These are phyloP conservation scores for Sceloporus tristichus DNA, from an alignment of 2,113 vertebrate genomes.

Conservation along the genomic window DNA sequence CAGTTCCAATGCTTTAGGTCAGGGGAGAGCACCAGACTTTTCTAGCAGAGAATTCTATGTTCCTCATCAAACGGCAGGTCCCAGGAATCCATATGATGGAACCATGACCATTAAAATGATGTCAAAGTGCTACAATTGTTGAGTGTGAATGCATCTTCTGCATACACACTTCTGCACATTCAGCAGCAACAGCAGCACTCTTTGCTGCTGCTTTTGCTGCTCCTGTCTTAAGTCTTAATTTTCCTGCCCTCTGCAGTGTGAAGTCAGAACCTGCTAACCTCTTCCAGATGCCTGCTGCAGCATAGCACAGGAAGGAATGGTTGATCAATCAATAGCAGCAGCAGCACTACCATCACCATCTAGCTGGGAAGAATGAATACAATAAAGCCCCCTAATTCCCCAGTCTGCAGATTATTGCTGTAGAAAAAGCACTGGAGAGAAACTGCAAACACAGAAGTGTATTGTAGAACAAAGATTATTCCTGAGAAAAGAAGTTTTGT, in stretches of 20 bases:
- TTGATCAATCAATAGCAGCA: too few relatives aligned
- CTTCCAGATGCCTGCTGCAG: not conserved
- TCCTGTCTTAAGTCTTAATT: conserved; percentile 2
- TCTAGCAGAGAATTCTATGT: too few relatives aligned
- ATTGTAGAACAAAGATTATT: not conserved
- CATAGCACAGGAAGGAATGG: not conserved
- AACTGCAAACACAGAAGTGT: not conserved
- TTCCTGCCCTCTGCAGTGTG: not conserved
- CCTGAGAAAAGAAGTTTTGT: not conserved
- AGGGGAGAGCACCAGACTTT: too few relatives aligned
- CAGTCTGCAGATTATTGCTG: not conserved
- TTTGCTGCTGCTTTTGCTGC: not conserved
- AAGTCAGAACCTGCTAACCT: not conserved
- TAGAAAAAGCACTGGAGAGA: not conserved
- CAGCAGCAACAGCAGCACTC: not conserved
- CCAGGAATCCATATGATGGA: too few relatives aligned
- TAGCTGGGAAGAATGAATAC: not conserved
- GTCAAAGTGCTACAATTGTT: too few relatives aligned
- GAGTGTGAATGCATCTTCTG: too few relatives aligned
- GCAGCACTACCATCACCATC: not conserved
- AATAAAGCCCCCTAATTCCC: not conserved
- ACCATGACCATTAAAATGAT: too few relatives aligned
- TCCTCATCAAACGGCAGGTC: too few relatives aligned
- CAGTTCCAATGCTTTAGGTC: too few relatives aligned
- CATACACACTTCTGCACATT: too few relatives aligned